phyloP scores from a whole-genome alignment of 1,140 invertebrate genomes.

The Mamestra configurata region DNA sequence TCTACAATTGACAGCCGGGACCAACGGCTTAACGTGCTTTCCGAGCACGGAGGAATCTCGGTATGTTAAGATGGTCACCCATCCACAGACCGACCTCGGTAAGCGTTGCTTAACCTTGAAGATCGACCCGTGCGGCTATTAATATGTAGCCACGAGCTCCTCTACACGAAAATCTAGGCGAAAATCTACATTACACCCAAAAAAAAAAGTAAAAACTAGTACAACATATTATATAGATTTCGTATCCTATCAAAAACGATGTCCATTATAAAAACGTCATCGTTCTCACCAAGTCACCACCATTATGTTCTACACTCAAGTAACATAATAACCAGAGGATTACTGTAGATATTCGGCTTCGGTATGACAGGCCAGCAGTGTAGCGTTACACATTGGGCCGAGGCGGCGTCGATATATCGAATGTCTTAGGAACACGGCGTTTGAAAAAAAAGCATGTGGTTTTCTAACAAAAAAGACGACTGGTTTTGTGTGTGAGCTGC shows the following conservation, averaged over 20 bases:
- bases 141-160: too few relatives aligned
- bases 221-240: neutral
- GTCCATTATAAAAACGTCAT: neutral
- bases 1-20: too few relatives aligned
- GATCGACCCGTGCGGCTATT: too few relatives aligned
- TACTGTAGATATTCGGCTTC: conserved; percentile 33
- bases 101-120: too few relatives aligned
- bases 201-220: too few relatives aligned
- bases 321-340: conserved; percentile 18
- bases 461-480: conserved; percentile 11
- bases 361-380: conserved; percentile 5
- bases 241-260: neutral
- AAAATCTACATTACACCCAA: too few relatives aligned
- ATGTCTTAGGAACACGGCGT: conserved; percentile 20
- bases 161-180: too few relatives aligned
- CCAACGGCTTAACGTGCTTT: too few relatives aligned
- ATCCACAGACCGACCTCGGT: too few relatives aligned
- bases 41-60: too few relatives aligned
- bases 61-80: too few relatives aligned
- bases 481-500: neutral
- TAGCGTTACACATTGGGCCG: conserved; percentile 21
- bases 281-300: neutral
- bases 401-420: conserved; percentile 27
- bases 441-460: conserved; percentile 24
- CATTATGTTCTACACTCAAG: neutral